Evolutionary conservation across 2,797 vertebrate species (phyloP).

Genomic region (Limosa lapponica): DNA sequence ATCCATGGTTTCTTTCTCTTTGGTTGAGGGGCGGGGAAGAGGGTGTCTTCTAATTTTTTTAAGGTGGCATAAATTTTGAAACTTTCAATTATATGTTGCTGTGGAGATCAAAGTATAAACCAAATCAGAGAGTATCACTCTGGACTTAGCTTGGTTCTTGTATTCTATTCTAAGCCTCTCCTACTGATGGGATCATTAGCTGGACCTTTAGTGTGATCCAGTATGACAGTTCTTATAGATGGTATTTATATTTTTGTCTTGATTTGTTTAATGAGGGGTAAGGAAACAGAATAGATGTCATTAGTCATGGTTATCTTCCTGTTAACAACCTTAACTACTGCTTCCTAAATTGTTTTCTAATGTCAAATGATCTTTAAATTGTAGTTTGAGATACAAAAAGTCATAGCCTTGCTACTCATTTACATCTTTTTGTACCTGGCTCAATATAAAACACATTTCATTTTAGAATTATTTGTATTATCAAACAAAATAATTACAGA

Average conservation of each 20-base stretch:
- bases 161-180: not conserved
- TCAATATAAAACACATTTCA: not conserved
- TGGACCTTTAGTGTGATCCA: not conserved
- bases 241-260: not conserved
- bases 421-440: not conserved
- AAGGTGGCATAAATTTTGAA: not conserved
- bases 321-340: not conserved
- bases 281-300: not conserved
- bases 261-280: not conserved
- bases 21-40: not conserved
- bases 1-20: not conserved
- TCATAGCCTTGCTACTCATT: not conserved
- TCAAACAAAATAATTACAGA: not conserved
- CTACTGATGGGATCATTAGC: not conserved
- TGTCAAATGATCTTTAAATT: not conserved
- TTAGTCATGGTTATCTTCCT: not conserved
- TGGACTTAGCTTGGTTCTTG: not conserved
- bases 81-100: not conserved
- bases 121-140: not conserved
- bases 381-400: not conserved
- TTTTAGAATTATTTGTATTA: not conserved
- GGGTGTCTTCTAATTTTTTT: not conserved
- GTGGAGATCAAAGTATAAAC: not conserved
- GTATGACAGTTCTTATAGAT: not conserved
- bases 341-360: not conserved